Evolutionary conservation across 2,113 vertebrate species (phyloP).

Genomic region (Lampris incognitus): DNA sequence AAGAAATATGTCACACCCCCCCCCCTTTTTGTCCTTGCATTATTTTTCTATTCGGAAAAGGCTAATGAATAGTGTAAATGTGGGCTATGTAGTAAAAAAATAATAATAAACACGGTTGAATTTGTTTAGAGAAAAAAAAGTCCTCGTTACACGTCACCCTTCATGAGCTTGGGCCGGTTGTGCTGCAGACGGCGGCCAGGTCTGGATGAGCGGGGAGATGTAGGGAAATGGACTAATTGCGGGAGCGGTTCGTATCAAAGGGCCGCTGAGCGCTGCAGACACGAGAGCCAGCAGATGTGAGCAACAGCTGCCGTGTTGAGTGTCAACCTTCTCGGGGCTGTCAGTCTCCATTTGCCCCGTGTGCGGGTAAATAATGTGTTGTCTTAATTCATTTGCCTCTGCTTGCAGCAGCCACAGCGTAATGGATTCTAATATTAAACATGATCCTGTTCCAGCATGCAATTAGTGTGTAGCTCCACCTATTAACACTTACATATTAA

Average conservation of each 20-base stretch:
- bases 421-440: constrained; percentile 78
- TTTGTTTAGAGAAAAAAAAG: neutral
- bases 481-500: constrained; percentile 80
- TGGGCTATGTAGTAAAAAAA: neutral
- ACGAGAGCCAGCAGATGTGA: constrained; percentile 74
- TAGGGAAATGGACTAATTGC: constrained; percentile 71
- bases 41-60: neutral
- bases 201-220: constrained; percentile 33
- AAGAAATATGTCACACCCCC: constrained; percentile 49
- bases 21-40: constrained; percentile 15
- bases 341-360: constrained; percentile 72
- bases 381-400: constrained; percentile 79
- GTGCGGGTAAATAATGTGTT: constrained; percentile 74
- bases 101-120: no score
- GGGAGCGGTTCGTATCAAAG: constrained; percentile 71
- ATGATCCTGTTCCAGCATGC: constrained; percentile 67
- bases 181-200: constrained; percentile 35
- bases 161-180: constrained; percentile 14
- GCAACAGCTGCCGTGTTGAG: constrained; percentile 76
- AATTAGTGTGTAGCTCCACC: constrained; percentile 77
- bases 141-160: constrained; percentile 5
- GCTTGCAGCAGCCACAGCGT: constrained; percentile 65
- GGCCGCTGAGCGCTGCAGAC: constrained; percentile 66
- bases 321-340: constrained; percentile 69
- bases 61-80: neutral